These are phyloP conservation scores for Rattus rattus DNA, from an alignment of 2,113 vertebrate species.

Conservation along the genomic window DNA sequence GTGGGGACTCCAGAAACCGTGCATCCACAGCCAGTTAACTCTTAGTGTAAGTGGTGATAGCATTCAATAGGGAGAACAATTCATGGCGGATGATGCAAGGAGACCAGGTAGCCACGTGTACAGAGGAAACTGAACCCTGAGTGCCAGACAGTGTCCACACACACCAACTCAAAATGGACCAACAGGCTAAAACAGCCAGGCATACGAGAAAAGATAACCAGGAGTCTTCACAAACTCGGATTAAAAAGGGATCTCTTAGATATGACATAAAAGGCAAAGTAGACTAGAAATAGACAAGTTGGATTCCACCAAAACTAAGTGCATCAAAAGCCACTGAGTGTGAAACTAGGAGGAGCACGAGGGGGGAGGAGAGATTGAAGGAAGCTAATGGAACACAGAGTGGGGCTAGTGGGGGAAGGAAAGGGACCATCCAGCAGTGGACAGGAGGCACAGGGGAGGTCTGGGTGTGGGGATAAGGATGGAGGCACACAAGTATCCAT, in stretches of 20 bases:
- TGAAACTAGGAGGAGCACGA: background rate
- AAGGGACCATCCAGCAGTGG: background rate
- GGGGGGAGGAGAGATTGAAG: background rate
- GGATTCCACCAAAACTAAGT: background rate
- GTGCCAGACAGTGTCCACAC: background rate
- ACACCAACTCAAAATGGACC: background rate
- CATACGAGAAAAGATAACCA: background rate
- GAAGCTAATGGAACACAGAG: background rate
- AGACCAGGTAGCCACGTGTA: background rate
- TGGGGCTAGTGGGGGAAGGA: background rate
- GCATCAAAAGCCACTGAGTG: background rate
- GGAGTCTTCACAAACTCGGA: background rate
- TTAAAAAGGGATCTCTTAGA: background rate
- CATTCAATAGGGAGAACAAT: background rate
- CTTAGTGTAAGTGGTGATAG: background rate
- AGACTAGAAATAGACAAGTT: background rate
- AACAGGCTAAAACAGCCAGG: background rate
- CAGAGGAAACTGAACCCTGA: background rate
- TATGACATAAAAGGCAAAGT: background rate
- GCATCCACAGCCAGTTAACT: background rate
- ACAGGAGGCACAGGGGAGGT: background rate
- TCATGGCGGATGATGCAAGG: background rate
- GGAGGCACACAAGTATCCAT: background rate
- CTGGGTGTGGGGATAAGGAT: rapidly evolving
- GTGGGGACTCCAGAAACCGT: background rate